A percentile compares a stretch with the other conserved stretches of the same genome.
phyloP scores from a whole-genome alignment of 2,797 vertebrate genomes.

The Telmatherina bonti region DNA sequence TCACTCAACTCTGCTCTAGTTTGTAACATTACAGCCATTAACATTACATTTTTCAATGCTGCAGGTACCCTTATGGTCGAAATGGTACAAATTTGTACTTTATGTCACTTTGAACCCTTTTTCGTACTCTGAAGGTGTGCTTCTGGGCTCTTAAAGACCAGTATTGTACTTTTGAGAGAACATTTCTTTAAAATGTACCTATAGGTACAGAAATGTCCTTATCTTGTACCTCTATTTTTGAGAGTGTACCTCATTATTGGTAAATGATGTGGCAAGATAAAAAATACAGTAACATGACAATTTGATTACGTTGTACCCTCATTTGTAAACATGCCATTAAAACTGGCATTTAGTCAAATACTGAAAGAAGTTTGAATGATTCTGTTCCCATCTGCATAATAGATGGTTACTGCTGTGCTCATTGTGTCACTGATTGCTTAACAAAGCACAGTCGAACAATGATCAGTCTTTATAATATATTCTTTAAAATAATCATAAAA shows the following conservation, averaged over 20 bases:
- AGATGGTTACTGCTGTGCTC: slow-evolving; percentile 37
- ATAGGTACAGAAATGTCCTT: too few species aligned
- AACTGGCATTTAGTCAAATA: slow-evolving; percentile 22
- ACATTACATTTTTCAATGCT: too few species aligned
- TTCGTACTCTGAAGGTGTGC: too few species aligned
- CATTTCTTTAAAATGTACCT: too few species aligned
- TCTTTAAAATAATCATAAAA: slow-evolving; percentile 23
- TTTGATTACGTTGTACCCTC: slow-evolving; percentile 1
- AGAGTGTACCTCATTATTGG: slow-evolving; percentile 26
- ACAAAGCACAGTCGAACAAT: slow-evolving; percentile 38
- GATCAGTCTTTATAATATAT: slow-evolving; percentile 26
- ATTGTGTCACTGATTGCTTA: slow-evolving; percentile 30
- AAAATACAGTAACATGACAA: background rate
- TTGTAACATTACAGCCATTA: too few species aligned
- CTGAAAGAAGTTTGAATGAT: slow-evolving; percentile 24
- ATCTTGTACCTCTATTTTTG: too few species aligned
- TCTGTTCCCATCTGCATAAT: slow-evolving; percentile 24
- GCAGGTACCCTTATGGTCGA: too few species aligned
- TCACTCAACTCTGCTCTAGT: too few species aligned
- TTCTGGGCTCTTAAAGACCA: too few species aligned
- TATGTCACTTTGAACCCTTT: too few species aligned
- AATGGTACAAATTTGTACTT: too few species aligned
- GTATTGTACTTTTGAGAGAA: too few species aligned
- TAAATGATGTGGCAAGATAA: slow-evolving; percentile 7
- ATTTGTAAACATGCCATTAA: slow-evolving; percentile 12